Conservation (phyloP, 2,797 vertebrate genomes). For the Amniataba percoides region DNA sequence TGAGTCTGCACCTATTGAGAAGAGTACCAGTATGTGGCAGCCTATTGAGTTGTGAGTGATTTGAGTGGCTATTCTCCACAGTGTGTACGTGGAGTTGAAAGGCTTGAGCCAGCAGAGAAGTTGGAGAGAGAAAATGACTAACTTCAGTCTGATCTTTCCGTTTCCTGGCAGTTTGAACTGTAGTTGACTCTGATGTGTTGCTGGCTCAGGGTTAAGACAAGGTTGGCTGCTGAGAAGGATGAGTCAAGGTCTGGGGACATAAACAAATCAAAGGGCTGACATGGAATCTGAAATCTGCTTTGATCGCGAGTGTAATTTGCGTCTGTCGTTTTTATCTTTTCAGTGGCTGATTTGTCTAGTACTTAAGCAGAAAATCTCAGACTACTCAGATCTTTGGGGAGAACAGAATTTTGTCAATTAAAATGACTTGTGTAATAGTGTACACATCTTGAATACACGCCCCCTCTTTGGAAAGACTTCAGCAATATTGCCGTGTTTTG, state of each 20-base stretch:
- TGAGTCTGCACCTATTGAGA: slow-evolving; percentile 71
- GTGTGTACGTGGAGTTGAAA: slow-evolving; percentile 67
- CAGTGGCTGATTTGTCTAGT: background rate
- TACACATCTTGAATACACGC: background rate
- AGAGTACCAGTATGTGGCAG: slow-evolving; percentile 65
- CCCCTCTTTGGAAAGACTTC: background rate
- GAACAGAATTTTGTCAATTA: slow-evolving; percentile 18
- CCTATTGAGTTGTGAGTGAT: slow-evolving; percentile 78
- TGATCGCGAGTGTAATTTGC: slow-evolving; percentile 37
- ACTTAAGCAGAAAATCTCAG: slow-evolving; percentile 2
- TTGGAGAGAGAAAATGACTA: slow-evolving; percentile 66
- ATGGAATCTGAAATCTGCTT: slow-evolving; percentile 41
- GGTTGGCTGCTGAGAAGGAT: slow-evolving; percentile 50
- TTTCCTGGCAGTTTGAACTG: slow-evolving; percentile 70
- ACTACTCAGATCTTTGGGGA: background rate
- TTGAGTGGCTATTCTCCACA: slow-evolving; percentile 72
- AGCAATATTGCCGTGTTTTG: background rate
- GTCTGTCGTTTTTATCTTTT: slow-evolving; percentile 9
- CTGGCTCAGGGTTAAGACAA: slow-evolving; percentile 63
- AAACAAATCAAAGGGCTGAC: slow-evolving; percentile 53
- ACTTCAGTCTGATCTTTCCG: slow-evolving; percentile 59
- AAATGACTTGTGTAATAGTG: slow-evolving; percentile 13
- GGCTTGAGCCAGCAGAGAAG: slow-evolving; percentile 58
- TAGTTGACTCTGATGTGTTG: slow-evolving; percentile 55
- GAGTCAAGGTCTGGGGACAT: slow-evolving; percentile 58